Percentiles rank a stretch among this genome's conserved stretches.
phyloP scores from a whole-genome alignment of 2,888 invertebrate genomes.

The Orchestes rusci region DNA sequence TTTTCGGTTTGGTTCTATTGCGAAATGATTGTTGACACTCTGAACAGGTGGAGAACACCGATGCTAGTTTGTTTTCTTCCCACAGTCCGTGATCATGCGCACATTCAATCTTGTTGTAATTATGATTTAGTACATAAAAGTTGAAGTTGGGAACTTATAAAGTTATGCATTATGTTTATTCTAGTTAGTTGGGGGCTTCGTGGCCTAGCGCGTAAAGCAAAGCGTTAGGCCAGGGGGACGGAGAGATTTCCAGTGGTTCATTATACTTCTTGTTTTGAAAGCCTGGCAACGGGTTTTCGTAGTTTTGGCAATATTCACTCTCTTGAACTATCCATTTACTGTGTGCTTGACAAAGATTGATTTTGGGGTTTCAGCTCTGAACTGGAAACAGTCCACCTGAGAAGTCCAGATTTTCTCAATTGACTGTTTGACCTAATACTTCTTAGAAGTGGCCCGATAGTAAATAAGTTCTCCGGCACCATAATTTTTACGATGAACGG shows the following conservation, averaged over 20 bases:
- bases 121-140: no score
- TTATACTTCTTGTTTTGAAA: background rate
- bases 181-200: no score
- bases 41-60: no score
- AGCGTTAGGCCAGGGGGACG: no score
- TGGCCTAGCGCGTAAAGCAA: no score
- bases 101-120: no score
- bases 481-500: background rate
- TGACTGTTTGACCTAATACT: background rate
- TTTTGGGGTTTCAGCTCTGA: background rate
- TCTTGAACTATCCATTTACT: constrained; percentile 2
- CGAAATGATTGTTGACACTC: no score
- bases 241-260: background rate
- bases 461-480: background rate
- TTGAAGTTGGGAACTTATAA: no score
- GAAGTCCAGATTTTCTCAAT: background rate
- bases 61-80: no score
- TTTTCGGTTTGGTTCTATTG: no score
- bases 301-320: constrained; percentile 6
- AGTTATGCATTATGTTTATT: no score
- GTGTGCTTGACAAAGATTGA: constrained; percentile 5
- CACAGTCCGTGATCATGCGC: no score
- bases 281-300: background rate
- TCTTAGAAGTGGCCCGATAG: background rate
- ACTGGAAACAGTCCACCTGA: background rate